Evolutionary conservation across 2,797 vertebrate species (phyloP), one percentile per base, ranked within the genome.

Genomic region (Danio jaintianensis): DNA sequence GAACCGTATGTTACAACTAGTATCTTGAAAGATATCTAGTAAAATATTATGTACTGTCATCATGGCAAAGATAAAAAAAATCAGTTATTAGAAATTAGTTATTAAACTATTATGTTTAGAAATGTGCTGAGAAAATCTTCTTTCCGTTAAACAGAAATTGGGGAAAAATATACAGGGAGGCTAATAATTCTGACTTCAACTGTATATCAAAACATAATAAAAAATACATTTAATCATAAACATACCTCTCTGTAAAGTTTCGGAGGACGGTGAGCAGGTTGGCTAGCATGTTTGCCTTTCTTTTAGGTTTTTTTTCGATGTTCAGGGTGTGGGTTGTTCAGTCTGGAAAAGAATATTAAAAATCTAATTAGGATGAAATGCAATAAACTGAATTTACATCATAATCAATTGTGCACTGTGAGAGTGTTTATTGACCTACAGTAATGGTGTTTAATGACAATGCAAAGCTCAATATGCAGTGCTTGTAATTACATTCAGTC

Each of bases 231-330:
- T 18, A 9, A n/a, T 38, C n/a, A 22, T 20, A 16, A 56, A 75
- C 50, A 3, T 42, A 80, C 82, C 82, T 83, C 66, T 83, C 77
- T 0, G 78, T 80, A 66, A 83, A 83, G 58, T 75, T 75, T 59
- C 9, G 78, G 42, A 80, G 72, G 29, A 71, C 40, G 12, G 29
- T 64, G 29, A 80, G 67, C 52, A 80, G 70, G 66, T 80, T 80
- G 16, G 77, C 50, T 29, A 83, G 36, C 82, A 83, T 83, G 5
- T 66, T 75, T 43, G 8, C 7, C 1, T 7, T 11, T 9, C 6
- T 52, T 50, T 20, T 18, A 0, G n/a, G 15, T 2, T 62, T 2
- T 62, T 68, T 55, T 42, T 45, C 15, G 5, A n/a, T n/a, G 3
- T 42, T 59, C 29, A 18, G 10, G 6, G 12, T 15, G 6, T 18